Percentiles rank a stretch among this genome's conserved stretches.
Evolutionary conservation across 2,113 vertebrate genomes (phyloP).

Genomic region (Micronycteris hirsuta): DNA sequence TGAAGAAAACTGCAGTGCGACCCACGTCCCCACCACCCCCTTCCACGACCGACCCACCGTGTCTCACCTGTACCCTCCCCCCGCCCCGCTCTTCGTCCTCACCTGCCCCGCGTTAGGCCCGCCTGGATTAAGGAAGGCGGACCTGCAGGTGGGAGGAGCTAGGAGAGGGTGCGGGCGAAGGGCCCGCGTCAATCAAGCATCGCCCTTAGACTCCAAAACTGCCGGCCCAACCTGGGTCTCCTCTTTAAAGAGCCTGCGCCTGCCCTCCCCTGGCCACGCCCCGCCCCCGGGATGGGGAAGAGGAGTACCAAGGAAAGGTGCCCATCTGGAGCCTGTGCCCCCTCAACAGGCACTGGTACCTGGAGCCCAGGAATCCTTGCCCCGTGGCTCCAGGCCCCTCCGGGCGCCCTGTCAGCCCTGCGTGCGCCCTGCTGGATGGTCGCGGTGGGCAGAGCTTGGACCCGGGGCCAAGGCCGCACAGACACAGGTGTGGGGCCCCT

Average conservation of each 20-base stretch:
- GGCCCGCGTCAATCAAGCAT: neutral
- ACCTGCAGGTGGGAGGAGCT: no score
- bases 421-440: neutral
- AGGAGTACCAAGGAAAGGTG: neutral
- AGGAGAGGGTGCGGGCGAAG: neutral
- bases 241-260: neutral
- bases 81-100: neutral
- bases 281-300: neutral
- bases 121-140: neutral
- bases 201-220: neutral
- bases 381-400: neutral
- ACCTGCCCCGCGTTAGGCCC: neutral
- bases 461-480: neutral
- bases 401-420: neutral
- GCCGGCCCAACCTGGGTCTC: neutral
- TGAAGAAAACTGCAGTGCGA: neutral
- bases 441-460: neutral
- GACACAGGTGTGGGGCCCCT: neutral
- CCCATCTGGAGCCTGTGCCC: neutral
- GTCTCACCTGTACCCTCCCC: neutral
- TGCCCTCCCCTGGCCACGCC: neutral
- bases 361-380: neutral
- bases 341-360: neutral
- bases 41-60: neutral
- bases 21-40: no score